These are phyloP conservation scores for Montipora efflorescens DNA, from an alignment of 64 coral and sea anemone species.

Conservation along the genomic window DNA sequence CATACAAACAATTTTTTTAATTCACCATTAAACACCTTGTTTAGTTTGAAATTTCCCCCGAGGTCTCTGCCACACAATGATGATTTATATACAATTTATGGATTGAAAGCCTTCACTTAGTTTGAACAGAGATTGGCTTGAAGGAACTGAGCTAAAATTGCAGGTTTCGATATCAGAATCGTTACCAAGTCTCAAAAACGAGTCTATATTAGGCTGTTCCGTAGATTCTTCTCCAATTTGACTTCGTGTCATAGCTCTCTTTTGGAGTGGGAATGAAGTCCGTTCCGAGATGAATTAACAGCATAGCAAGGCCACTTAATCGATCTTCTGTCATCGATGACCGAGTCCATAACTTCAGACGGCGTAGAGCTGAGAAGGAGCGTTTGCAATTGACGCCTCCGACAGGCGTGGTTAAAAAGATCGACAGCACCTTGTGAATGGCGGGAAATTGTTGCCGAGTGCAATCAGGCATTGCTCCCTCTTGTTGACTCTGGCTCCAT, in stretches of 20 bases:
- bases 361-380: slow-evolving; percentile 56
- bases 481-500: slow-evolving; percentile 51
- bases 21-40: too few relatives aligned
- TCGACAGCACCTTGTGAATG: slow-evolving; percentile 52
- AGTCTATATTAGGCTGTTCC: too few relatives aligned
- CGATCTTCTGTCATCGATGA: slow-evolving; percentile 51
- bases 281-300: slow-evolving; percentile 40
- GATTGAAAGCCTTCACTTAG: too few relatives aligned
- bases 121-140: too few relatives aligned
- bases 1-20: too few relatives aligned
- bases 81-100: too few relatives aligned
- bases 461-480: slow-evolving; percentile 55
- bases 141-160: too few relatives aligned
- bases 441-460: slow-evolving; percentile 42
- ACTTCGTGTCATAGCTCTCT: slow-evolving; percentile 11
- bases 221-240: neutral
- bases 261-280: slow-evolving; percentile 44
- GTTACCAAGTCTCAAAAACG: too few relatives aligned
- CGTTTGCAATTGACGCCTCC: slow-evolving; percentile 34
- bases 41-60: too few relatives aligned
- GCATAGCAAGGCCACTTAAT: slow-evolving; percentile 55
- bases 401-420: slow-evolving; percentile 51
- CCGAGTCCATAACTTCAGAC: slow-evolving; percentile 33
- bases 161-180: too few relatives aligned
- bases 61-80: too few relatives aligned